phyloP scores from a whole-genome alignment of 2,888 invertebrate genomes.

The Volucella zonaria region DNA sequence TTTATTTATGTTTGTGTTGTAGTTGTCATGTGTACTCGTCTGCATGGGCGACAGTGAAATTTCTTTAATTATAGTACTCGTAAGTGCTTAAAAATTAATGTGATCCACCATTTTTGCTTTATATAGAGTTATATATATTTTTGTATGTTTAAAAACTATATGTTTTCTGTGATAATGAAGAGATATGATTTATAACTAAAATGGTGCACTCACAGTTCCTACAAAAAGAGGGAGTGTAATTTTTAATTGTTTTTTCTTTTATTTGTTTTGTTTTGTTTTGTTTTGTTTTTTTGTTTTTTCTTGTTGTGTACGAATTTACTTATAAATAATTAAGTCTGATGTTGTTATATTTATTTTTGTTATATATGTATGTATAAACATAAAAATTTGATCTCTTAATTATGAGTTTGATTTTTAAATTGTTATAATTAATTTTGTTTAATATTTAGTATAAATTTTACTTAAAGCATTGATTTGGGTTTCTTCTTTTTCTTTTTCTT shows the following conservation, averaged over 20 bases:
- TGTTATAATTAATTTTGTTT: conserved; percentile 22
- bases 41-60: conserved; percentile 18
- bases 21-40: conserved; percentile 7
- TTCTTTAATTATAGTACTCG: neutral
- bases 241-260: neutral
- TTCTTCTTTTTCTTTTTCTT: conserved; percentile 16
- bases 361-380: conserved; percentile 47
- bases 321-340: conserved; percentile 8
- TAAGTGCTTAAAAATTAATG: conserved; percentile 45
- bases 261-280: neutral
- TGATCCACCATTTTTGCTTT: neutral
- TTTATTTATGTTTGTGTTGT: conserved; percentile 6
- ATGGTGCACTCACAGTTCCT: conserved; percentile 12
- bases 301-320: conserved; percentile 9
- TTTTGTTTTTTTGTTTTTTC: neutral
- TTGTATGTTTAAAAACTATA: conserved; percentile 14
- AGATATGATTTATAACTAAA: conserved; percentile 54
- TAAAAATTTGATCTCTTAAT: conserved; percentile 46
- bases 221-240: neutral
- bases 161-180: conserved; percentile 48
- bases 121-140: neutral
- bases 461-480: conserved; percentile 65
- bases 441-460: conserved; percentile 57
- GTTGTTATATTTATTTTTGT: conserved; percentile 17
- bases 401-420: conserved; percentile 38